Base-by-base conservation (phyloP, 2,797 vertebrate species). In the Lagorchestes hirsutus region DNA sequence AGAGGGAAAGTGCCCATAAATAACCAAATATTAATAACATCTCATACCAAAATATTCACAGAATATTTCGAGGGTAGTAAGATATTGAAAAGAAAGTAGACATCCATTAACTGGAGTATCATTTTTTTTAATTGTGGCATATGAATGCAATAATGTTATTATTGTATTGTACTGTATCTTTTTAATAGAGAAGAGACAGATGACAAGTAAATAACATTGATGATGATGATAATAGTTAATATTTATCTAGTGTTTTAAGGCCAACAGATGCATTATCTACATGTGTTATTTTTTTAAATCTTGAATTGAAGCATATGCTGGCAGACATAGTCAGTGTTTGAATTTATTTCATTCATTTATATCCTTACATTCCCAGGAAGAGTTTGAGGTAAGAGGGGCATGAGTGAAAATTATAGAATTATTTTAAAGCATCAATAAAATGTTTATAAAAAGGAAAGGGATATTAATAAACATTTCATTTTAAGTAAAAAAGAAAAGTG, bases 401-500 rank as follows among this genome's bases (percentile, higher is more conserved):
- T 40, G 16, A 74, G 5, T 40, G 34, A 74, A 74, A 40, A n/a
- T 18, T 8, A 22, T 74, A 40, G 34, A 18, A 40, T 67, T 59
- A 31, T 62, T 62, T 31, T 31, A 56, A 59, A 31, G 58, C 58
- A 62, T 13, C 29, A 31, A 34, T 59, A 34, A 74, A 74, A n/a
- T 74, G 18, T 40, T 74, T n/a, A 8, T 74, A 74, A 74, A 40
- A 67, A 67, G 5, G 27, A 57, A 57, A 58, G 29, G 27, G 62
- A 40, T 40, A 74, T 74, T 40, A 74, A 40, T 9, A 24, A 59
- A 74, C 31, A 34, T 34, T 62, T 34, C 59, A 62, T 31, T 62
- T 62, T 62, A 31, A 62, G 59, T 34, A 34, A 62, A 90, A 90
- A 90, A 93, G 55, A 93, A 97, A 93, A 94, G 1, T 50, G 62